Evolutionary conservation across 2,888 invertebrate species (phyloP), one percentile per base, ranked within the genome.

Genomic region (Malacosoma neustria): DNA sequence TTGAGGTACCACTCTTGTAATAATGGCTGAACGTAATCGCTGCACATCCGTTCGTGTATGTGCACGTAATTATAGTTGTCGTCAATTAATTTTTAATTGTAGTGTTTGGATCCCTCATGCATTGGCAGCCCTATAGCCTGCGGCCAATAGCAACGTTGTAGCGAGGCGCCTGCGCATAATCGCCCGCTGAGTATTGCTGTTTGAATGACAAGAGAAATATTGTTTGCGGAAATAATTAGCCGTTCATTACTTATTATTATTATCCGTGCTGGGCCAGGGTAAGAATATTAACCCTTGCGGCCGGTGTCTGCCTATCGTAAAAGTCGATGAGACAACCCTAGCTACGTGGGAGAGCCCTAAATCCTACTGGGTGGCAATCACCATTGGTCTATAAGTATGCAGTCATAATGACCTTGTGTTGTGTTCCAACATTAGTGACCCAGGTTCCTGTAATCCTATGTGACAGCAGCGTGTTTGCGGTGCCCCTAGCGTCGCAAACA

Each of bases 61-160:
- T 57, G 53, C 56, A 46, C 44, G 59, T 58, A 67, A 69, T 73
- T 72, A 73, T 66, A 59, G 60, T 58, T 59, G 61, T 60, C 62
- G 54, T 67, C 67, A 74, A 77, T 80, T 74, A 73, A 75, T 72
- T 72, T 73, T 70, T 75, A 73, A 75, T 75, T 59, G 66, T 54
- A 46, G 69, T 60, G 59, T 62, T 48, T 45, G 47, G 57, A 57
- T 52, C 54, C 62, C 79, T 74, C 65, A 69, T 67, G 67, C 71
- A 71, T 73, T 76, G 81, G 76, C 81, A 81, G 70, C 74, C 72
- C 71, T 75, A 75, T 69, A 71, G 74, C 81, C 74, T 49, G 63
- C 57, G 70, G 75, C 75, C 80, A 71, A 73, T 75, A 58, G 65
- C 66, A 63, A 72, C 66, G 66, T 55, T 79, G 79, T 80, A 72